Percentiles rank a stretch among this genome's conserved stretches.
Evolutionary conservation across 2,113 vertebrate species (phyloP).

Genomic region (Nestor notabilis): DNA sequence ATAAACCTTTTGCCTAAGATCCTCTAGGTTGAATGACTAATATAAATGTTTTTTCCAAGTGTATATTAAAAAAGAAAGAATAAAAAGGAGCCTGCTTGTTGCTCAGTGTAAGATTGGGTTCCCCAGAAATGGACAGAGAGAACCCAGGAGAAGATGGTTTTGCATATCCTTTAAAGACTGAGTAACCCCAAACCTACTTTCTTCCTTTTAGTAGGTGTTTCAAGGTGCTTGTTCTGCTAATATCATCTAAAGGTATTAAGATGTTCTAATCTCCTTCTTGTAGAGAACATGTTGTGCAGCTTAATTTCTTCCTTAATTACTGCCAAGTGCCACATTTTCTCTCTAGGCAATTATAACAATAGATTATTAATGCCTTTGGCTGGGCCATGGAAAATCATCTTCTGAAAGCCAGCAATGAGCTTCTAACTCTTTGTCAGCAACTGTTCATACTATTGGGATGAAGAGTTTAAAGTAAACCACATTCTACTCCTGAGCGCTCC

Average conservation of each 20-base stretch:
- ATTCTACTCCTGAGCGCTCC: not conserved
- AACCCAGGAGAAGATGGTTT: not conserved
- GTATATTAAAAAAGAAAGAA: not conserved
- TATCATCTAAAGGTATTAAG: not conserved
- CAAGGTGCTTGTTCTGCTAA: not conserved
- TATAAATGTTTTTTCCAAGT: not conserved
- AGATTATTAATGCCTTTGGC: not conserved
- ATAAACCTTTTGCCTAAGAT: not conserved
- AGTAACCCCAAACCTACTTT: not conserved
- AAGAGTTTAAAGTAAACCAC: not conserved
- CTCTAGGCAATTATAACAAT: not conserved
- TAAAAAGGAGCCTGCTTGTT: not conserved
- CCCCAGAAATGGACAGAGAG: not conserved
- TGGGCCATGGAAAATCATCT: not conserved
- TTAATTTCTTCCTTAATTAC: not conserved
- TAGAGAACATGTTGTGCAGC: not conserved
- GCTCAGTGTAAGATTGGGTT: not conserved
- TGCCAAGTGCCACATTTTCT: not conserved
- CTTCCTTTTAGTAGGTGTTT: not conserved
- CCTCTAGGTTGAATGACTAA: not conserved
- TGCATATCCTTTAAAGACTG: not conserved
- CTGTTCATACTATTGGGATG: rapidly evolving
- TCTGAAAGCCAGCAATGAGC: not conserved
- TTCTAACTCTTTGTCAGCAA: not conserved
- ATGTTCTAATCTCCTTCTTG: not conserved